phyloP scores from a whole-genome alignment of 92 coral and sea anemone species.

The Micromussa lordhowensis region DNA sequence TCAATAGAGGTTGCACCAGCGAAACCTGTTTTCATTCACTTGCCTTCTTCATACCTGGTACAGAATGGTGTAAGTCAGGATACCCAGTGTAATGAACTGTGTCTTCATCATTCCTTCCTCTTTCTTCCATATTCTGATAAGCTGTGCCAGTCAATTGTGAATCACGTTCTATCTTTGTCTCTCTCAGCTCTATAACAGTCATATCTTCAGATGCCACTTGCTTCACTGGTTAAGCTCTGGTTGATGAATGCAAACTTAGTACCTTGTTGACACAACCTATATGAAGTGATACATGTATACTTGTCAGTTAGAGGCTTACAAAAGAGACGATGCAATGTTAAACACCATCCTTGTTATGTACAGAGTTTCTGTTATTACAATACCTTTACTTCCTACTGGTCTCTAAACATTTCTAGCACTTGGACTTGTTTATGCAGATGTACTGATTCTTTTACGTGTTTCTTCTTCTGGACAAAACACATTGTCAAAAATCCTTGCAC shows the following conservation, averaged over 20 bases:
- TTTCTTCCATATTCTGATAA: background rate
- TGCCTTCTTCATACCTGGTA: background rate
- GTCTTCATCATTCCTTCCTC: background rate
- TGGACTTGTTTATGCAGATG: background rate
- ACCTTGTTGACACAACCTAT: background rate
- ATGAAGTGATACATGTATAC: no score
- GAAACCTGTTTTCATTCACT: background rate
- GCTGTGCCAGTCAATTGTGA: background rate
- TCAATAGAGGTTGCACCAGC: background rate
- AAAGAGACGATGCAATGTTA: background rate
- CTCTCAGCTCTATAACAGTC: background rate
- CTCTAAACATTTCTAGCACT: background rate
- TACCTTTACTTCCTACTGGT: background rate
- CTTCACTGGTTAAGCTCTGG: background rate
- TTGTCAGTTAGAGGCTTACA: background rate
- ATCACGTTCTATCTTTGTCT: background rate
- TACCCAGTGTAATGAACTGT: background rate
- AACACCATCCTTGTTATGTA: background rate
- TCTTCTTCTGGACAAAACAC: background rate
- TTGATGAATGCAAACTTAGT: background rate
- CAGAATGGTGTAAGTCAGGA: background rate
- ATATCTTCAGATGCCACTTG: background rate
- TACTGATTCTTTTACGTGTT: background rate
- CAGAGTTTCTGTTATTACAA: background rate
- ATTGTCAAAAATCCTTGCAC: background rate